Evolutionary conservation across 1,140 invertebrate genomes (phyloP).

Genomic region (Drosophila setifemur): DNA sequence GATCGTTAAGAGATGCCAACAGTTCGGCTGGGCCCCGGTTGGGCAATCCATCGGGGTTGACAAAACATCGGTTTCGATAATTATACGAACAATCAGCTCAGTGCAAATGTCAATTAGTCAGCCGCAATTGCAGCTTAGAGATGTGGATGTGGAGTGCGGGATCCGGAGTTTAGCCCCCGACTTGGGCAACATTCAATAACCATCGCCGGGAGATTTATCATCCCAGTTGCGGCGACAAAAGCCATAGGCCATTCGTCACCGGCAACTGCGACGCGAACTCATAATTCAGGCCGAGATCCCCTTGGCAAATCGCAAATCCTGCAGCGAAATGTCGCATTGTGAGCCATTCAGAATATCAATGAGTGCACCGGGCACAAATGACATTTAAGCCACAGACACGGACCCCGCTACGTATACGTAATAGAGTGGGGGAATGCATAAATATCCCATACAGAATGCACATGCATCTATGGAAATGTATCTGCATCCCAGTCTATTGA

Average conservation of each 20-base stretch:
- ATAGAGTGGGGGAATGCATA: constrained; percentile 30
- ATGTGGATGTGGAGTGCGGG: too few species aligned
- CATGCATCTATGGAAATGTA: constrained; percentile 20
- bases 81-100: constrained; percentile 32
- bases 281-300: constrained; percentile 11
- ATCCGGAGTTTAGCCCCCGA: not conserved
- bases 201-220: constrained; percentile 36
- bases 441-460: constrained; percentile 32
- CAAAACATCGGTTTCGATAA: constrained; percentile 35
- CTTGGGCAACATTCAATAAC: constrained; percentile 21
- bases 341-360: constrained; percentile 64
- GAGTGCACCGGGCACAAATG: constrained; percentile 52
- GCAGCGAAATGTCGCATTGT: constrained; percentile 34
- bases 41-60: constrained; percentile 28
- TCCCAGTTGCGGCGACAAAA: constrained; percentile 23
- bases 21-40: constrained; percentile 4
- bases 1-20: constrained; percentile 9
- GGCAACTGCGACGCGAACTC: constrained; percentile 1
- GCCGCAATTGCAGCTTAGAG: not conserved
- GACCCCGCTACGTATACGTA: constrained; percentile 38
- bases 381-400: constrained; percentile 53
- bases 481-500: constrained; percentile 31
- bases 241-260: constrained; percentile 46
- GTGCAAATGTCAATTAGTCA: constrained; percentile 43
- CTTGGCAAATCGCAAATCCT: constrained; percentile 18